Base-by-base conservation (phyloP, 30 jellyfish, hydroid and myxozoan genomes). In the Mastigias papua region DNA sequence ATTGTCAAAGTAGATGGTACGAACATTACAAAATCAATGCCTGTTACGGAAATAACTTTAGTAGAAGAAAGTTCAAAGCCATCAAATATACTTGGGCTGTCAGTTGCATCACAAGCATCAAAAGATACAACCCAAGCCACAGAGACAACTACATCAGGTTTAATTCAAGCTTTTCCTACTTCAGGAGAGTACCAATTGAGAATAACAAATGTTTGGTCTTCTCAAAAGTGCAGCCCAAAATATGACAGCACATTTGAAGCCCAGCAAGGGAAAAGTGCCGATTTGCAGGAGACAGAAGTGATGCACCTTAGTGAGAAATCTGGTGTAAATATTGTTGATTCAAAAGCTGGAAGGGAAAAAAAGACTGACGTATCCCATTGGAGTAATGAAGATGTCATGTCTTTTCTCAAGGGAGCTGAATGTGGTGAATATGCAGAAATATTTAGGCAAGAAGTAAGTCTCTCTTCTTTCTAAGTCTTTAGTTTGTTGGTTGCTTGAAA, bases 351-450 rank as follows among this genome's bases (percentile, higher is more conserved):
- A 54, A 19, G 23, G 20, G 27, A 54, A 25, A 6, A 54, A 21
- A 54, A 21, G 27, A 7, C 2, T 54, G 26, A 19, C 19, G 78
- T 86, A 4, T 80, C 96, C 9, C 61, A 84, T 33, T 92, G 98
- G 98, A 84, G 91, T 9, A 81, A 73, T 62, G 83, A 49, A 7
- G 91, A 92, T 22, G 98, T 92, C 48, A 80, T 72, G n/a, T 57
- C 82, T 8, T 86, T 76, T 69, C 80, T 92, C 27, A 61, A 54
- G 23, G 77, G 78, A 37, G 78, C 98, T 10, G 98, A 92, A 32
- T 92, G 98, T 49, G 74, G 69, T 26, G 89, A 79, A 48, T 80
- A 75, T 72, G 92, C 94, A 3, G 63, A 30, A 31, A 66, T 92
- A 15, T 92, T 92, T 46, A 73, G 27, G 61, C 80, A 86, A 26